Conservation (phyloP, 2,888 invertebrate species). For the Apamea crenata region DNA sequence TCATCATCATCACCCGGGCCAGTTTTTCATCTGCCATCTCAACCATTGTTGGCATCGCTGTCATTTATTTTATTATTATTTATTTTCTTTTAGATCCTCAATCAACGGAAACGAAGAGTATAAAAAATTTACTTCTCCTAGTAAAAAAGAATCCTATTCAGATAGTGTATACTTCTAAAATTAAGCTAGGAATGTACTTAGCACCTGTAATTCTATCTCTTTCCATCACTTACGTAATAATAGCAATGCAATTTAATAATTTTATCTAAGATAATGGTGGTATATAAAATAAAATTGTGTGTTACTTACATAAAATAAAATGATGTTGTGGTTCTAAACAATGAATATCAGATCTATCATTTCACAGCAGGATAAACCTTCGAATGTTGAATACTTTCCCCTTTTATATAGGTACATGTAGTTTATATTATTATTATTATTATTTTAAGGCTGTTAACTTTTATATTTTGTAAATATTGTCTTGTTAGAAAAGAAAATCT, state of each 20-base stretch:
- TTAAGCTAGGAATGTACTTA: slow-evolving; percentile 46
- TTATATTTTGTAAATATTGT: no score
- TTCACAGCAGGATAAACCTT: no score
- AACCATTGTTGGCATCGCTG: neutral
- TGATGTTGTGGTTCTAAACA: no score
- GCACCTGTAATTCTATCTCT: slow-evolving; percentile 45
- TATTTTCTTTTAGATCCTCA: slow-evolving; percentile 46
- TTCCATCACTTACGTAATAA: slow-evolving; percentile 24
- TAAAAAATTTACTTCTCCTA: slow-evolving; percentile 38
- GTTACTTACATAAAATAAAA: no score
- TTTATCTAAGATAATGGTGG: neutral
- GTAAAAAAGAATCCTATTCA: slow-evolving; percentile 37
- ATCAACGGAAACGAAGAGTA: slow-evolving; percentile 9
- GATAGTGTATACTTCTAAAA: slow-evolving; percentile 29
- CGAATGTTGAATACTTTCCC: no score
- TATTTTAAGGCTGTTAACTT: no score
- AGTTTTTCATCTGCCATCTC: neutral
- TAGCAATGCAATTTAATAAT: neutral
- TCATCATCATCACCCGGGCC: no score
- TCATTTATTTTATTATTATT: no score
- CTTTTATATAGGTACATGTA: no score
- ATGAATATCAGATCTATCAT: no score
- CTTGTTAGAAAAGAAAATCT: no score
- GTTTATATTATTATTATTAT: no score
- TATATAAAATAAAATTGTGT: neutral